Evolutionary conservation across 1,140 invertebrate genomes (phyloP).

Genomic region (Pogonomyrmex barbatus): DNA sequence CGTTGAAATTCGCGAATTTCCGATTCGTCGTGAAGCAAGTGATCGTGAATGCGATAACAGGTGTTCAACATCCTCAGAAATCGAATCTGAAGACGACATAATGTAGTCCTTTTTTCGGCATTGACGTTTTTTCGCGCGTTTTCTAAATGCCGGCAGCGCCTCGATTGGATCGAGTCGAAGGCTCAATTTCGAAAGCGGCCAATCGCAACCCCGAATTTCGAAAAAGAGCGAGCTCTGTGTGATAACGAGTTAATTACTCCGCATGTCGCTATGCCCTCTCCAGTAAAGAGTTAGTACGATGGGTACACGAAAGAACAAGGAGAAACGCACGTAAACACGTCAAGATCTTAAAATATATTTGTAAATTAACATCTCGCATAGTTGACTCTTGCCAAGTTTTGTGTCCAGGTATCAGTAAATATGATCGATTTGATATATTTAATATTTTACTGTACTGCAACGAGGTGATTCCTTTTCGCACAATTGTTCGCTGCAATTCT

Average conservation of each 20-base stretch:
- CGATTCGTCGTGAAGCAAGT: neutral
- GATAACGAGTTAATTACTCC: neutral
- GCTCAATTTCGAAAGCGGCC: neutral
- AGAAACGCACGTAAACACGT: neutral
- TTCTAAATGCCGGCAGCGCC: neutral
- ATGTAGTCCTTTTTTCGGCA: neutral
- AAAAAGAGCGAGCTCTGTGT: neutral
- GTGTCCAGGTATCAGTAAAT: neutral
- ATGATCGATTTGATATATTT: neutral
- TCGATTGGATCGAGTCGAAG: neutral
- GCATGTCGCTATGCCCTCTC: neutral
- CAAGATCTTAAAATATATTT: too few species aligned
- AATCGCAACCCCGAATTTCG: neutral
- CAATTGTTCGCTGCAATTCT: neutral
- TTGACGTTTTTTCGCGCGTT: neutral
- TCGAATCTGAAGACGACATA: neutral
- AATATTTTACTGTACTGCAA: neutral
- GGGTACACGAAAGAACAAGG: neutral
- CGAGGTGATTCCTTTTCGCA: neutral
- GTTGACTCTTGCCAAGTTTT: neutral
- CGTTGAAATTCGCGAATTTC: neutral
- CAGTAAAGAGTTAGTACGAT: neutral
- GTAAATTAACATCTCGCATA: neutral
- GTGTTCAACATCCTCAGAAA: too few species aligned
- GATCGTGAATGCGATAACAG: neutral